A percentile compares a stretch with the other conserved stretches of the same genome.
phyloP scores from a whole-genome alignment of 2,888 invertebrate genomes.

The Prionchulus punctatus region DNA sequence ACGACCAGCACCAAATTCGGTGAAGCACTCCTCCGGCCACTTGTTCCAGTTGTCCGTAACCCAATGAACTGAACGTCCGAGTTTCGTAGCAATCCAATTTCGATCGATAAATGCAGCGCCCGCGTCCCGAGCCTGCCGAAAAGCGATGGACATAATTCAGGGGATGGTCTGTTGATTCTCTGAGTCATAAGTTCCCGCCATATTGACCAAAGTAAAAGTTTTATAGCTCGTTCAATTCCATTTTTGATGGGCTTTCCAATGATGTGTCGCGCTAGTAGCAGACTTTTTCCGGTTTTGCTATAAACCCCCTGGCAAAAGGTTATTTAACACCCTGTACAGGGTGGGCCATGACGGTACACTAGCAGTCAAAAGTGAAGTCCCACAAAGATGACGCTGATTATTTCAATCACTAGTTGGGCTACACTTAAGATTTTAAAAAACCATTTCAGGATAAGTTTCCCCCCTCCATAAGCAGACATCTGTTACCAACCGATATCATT shows the following conservation, averaged over 20 bases:
- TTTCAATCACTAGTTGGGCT: too few relatives aligned
- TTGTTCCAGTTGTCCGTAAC: neutral
- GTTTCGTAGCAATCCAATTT: neutral
- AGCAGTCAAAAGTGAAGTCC: too few relatives aligned
- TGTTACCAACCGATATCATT: too few relatives aligned
- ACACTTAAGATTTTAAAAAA: too few relatives aligned
- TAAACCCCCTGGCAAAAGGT: neutral
- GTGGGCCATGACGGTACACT: too few relatives aligned
- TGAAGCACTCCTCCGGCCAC: neutral
- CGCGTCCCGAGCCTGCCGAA: neutral
- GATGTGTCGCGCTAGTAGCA: neutral
- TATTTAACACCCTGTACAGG: neutral
- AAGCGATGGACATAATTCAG: neutral
- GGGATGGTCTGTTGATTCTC: neutral
- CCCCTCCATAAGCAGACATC: too few relatives aligned
- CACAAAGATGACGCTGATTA: too few relatives aligned
- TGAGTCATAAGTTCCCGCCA: constrained; percentile 3
- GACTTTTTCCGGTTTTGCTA: neutral
- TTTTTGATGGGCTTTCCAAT: neutral
- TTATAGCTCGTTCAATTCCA: neutral
- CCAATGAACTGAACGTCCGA: neutral
- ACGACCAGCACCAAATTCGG: neutral
- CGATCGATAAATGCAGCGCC: neutral
- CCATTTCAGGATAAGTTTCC: too few relatives aligned
- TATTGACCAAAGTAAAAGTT: neutral